A percentile compares a stretch with the other conserved stretches of the same genome.
phyloP scores from a whole-genome alignment of 2,113 vertebrate genomes.

The Arenaria interpres region DNA sequence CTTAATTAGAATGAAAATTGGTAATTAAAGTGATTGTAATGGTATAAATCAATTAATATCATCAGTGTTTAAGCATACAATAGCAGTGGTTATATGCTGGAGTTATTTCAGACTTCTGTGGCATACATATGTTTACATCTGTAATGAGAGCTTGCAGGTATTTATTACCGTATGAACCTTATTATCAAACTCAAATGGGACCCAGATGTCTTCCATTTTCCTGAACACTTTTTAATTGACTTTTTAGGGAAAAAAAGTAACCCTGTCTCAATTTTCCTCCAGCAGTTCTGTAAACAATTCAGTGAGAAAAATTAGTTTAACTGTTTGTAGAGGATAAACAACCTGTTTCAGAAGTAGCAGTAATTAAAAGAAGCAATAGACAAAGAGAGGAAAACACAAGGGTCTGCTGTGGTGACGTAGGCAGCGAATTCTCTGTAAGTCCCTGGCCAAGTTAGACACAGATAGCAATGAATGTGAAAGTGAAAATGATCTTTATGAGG shows the following conservation, averaged over 20 bases:
- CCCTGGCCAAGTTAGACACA: neutral
- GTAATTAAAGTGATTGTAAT: neutral
- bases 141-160: neutral
- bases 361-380: conserved; percentile 30
- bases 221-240: neutral
- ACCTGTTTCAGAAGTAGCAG: neutral
- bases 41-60: neutral
- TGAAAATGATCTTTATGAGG: neutral
- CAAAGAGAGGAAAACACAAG: neutral
- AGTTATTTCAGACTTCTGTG: neutral
- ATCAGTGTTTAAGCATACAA: neutral
- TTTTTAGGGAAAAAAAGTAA: neutral
- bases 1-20: neutral
- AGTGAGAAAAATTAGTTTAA: neutral
- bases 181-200: neutral
- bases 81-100: neutral
- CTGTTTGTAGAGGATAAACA: neutral
- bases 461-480: neutral
- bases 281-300: neutral
- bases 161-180: neutral
- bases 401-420: neutral
- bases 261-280: neutral
- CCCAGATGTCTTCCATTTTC: neutral
- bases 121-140: neutral
- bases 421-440: neutral